These are phyloP conservation scores for Nasua narica DNA, from an alignment of 2,797 vertebrate species.

Conservation along the genomic window DNA sequence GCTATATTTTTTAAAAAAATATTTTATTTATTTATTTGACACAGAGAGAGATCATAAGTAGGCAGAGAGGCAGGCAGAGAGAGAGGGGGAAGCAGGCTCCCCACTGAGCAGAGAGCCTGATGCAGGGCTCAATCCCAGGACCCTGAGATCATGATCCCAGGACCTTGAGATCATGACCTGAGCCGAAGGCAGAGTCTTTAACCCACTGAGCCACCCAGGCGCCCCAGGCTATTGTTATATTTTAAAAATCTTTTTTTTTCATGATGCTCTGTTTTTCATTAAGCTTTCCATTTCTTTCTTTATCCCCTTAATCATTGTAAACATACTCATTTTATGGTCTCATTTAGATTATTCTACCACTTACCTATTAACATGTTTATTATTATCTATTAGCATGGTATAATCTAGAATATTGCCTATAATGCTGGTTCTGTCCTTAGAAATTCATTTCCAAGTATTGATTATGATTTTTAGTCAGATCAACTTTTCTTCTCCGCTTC, in stretches of 20 bases:
- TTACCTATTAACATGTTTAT: not conserved
- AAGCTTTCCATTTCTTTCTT: not conserved
- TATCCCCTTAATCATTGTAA: not conserved
- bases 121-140: too few species aligned
- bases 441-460: constrained; percentile 1
- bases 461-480: not conserved
- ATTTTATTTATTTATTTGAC: too few species aligned
- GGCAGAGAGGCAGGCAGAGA: too few species aligned
- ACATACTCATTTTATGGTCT: not conserved
- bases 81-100: too few species aligned
- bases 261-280: not conserved
- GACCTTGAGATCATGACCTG: too few species aligned
- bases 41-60: too few species aligned
- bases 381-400: not conserved
- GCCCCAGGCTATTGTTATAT: not conserved
- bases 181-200: too few species aligned
- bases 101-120: too few species aligned
- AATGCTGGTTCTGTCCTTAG: not conserved
- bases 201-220: too few species aligned
- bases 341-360: not conserved
- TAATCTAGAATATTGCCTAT: not conserved
- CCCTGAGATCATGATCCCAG: too few species aligned
- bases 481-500: not conserved
- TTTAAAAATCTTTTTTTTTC: not conserved
- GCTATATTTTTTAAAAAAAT: not conserved